phyloP scores from a whole-genome alignment of 2,888 invertebrate genomes.

The Rhorus exstirpatorius region DNA sequence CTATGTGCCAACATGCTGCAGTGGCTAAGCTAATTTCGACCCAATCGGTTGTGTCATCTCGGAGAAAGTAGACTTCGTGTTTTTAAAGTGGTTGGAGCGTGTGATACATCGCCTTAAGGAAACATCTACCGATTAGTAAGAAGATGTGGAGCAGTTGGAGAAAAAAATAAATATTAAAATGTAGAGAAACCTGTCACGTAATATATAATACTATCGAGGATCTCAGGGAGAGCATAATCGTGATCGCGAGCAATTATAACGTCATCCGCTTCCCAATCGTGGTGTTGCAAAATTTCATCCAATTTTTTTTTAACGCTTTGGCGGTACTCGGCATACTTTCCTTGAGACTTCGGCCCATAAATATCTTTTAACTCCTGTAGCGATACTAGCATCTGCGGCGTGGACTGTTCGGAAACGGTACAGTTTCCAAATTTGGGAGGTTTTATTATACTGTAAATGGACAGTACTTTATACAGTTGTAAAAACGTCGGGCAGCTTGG shows the following conservation, averaged over 20 bases:
- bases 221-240: slow-evolving; percentile 34
- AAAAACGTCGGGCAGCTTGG: no score
- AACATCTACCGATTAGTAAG: slow-evolving; percentile 4
- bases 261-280: slow-evolving; percentile 2
- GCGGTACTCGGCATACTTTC: neutral
- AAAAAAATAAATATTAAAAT: slow-evolving; percentile 15
- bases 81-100: no score
- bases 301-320: neutral
- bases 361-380: neutral
- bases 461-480: no score
- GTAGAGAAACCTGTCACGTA: slow-evolving; percentile 46
- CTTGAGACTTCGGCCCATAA: neutral
- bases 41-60: no score
- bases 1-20: no score
- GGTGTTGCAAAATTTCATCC: neutral
- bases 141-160: slow-evolving; percentile 4
- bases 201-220: slow-evolving; percentile 43
- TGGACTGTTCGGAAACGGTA: neutral
- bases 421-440: slow-evolving; percentile 7
- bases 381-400: slow-evolving; percentile 2
- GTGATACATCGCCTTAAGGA: no score
- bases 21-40: no score
- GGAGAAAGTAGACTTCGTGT: no score
- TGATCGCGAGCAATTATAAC: slow-evolving; percentile 13
- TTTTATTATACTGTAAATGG: no score